Evolutionary conservation across 2,113 vertebrate species (phyloP).

Genomic region (Brienomyrus longianalis): DNA sequence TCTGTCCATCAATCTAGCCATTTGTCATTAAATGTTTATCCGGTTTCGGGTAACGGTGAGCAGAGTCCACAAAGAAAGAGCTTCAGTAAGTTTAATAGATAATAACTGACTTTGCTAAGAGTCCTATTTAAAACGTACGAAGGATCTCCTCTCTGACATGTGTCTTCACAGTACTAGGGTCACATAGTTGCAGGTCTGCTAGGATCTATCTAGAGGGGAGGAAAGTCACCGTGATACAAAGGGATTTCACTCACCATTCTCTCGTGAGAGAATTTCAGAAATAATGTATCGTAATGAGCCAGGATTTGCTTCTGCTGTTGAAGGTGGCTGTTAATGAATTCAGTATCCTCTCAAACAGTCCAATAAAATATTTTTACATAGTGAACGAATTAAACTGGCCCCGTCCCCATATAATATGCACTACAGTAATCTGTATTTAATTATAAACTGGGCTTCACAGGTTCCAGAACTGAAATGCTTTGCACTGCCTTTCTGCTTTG

Average conservation of each 20-base stretch:
- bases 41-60: not conserved
- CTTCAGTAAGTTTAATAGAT: not conserved
- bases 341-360: not conserved
- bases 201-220: not conserved
- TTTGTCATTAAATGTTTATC: not conserved
- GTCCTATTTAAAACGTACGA: not conserved
- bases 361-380: not conserved
- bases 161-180: not conserved
- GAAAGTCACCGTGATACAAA: not conserved
- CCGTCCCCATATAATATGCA: not conserved
- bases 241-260: not conserved
- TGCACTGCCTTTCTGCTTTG: not conserved
- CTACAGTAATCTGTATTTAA: not conserved
- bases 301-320: not conserved
- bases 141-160: not conserved
- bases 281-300: not conserved
- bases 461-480: not conserved
- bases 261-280: not conserved
- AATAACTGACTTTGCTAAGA: not conserved
- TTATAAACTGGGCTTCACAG: not conserved
- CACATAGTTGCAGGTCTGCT: not conserved
- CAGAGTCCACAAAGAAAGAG: not conserved
- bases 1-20: not conserved
- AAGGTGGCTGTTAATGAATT: not conserved
- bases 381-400: not conserved